phyloP scores from a whole-genome alignment of 1,140 invertebrate species.

The Macrobrachium rosenbergii region DNA sequence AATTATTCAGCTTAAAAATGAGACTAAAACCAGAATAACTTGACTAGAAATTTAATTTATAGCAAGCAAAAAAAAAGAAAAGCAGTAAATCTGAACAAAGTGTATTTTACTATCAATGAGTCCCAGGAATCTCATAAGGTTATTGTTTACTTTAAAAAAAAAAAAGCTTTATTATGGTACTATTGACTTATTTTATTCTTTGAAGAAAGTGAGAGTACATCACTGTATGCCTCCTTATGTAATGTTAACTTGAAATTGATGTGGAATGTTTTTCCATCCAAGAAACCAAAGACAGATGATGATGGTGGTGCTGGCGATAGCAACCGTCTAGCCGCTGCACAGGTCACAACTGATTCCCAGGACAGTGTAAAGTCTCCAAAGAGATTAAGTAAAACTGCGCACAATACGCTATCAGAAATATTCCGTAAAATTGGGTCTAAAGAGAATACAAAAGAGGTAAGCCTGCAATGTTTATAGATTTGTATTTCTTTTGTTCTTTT shows the following conservation, averaged over 20 bases:
- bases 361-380: conserved; percentile 58
- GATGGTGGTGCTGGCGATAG: conserved; percentile 60
- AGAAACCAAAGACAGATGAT: conserved; percentile 47
- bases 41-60: too few species aligned
- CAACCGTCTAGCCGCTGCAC: conserved; percentile 48
- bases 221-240: too few species aligned
- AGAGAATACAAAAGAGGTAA: conserved; percentile 85
- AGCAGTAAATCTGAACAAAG: too few species aligned
- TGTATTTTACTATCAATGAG: too few species aligned
- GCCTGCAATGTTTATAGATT: not conserved
- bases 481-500: not conserved
- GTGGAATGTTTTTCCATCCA: not conserved
- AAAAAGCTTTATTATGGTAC: too few species aligned
- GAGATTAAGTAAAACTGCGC: conserved; percentile 72
- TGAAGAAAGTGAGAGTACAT: too few species aligned
- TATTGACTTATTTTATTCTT: not conserved
- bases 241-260: not conserved
- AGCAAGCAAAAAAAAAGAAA: too few species aligned
- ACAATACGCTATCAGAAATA: conserved; percentile 89
- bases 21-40: too few species aligned
- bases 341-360: conserved; percentile 40
- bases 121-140: too few species aligned
- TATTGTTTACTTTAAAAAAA: too few species aligned
- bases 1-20: too few species aligned
- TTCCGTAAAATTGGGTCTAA: conserved; percentile 93